Evolutionary conservation across 2,113 vertebrate species (phyloP), one percentile per base, ranked within the genome.

Genomic region (Rhinoderma darwinii): DNA sequence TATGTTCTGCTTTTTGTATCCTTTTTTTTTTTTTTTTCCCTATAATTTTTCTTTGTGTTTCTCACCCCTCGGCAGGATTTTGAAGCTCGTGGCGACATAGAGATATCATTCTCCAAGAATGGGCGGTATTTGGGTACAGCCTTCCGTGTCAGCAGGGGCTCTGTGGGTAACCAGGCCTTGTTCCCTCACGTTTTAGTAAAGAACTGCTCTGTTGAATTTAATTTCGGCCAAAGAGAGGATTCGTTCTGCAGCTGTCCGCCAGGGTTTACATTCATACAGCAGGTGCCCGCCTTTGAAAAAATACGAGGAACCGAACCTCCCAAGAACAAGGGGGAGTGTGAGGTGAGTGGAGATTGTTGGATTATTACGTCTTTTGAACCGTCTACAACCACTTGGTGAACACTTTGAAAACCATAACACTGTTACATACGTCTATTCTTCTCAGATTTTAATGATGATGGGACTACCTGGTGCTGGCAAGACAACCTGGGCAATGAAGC

Each of bases 391-490:
- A 11, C 44, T 11, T 11, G 14, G 44, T 47, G 9, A 12, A 8
- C 8, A 6, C 47, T 51, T n/a, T 30, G 11, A 12, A n/a, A 35
- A 81, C 9, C 37, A 15, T 25, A 51, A 25, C n/a, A n/a, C n/a
- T n/a, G n/a, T n/a, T n/a, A n/a, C n/a, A 30, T 30, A 54, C 11
- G 8, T 25, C 43, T 50, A 37, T 35, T 39, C 25, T 22, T 63
- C 17, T 11, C 84, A 98, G 97, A 96, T 98, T 89, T 88, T 98
- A 90, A 96, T 98, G 96, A 98, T 98, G 97, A 96, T 98, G 4
- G 97, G 97, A 15, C 87, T 98, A 10, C 97, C 97, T 0, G 97
- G 96, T 3, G 96, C 96, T 0, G 97, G 97, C 43, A 98, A 97
- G 90, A 97, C 97, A 10, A 97, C 96, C 0, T 98, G 97, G 97